phyloP scores from a whole-genome alignment of 2,113 vertebrate genomes.

The Megaptera novaeangliae region DNA sequence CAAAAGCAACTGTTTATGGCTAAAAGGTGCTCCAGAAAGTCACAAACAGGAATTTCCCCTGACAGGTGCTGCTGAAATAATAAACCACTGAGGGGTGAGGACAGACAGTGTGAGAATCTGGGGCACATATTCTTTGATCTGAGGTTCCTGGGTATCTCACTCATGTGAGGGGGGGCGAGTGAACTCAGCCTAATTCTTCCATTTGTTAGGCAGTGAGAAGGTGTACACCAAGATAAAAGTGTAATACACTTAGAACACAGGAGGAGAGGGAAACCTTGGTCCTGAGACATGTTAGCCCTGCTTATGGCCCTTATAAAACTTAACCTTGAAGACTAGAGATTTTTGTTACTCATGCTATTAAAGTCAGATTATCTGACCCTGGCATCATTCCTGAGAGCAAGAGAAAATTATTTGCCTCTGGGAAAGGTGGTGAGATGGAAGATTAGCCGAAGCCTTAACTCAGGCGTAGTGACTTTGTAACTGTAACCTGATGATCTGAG shows the following conservation, averaged over 20 bases:
- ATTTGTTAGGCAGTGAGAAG: not conserved
- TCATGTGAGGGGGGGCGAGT: accelerated
- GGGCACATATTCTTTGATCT: not conserved
- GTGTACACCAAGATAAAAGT: not conserved
- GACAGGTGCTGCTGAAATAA: not conserved
- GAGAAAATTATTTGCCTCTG: not conserved
- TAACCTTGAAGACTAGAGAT: not conserved
- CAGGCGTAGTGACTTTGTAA: not conserved
- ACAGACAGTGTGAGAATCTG: not conserved
- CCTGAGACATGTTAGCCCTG: not conserved
- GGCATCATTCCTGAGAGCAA: not conserved
- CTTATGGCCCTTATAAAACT: not conserved
- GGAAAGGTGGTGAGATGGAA: not conserved
- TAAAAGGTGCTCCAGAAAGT: not conserved
- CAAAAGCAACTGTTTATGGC: not conserved
- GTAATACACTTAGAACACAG: not conserved
- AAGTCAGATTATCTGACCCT: not conserved
- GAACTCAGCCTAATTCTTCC: not conserved
- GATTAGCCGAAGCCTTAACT: not conserved
- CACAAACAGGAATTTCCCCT: not conserved
- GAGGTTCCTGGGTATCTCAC: not conserved
- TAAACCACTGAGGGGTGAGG: not conserved
- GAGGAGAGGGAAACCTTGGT: not conserved
- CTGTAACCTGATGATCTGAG: not conserved
- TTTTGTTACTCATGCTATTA: not conserved